phyloP scores from a whole-genome alignment of 2,797 vertebrate genomes.

The Tauraco hartlaubi region DNA sequence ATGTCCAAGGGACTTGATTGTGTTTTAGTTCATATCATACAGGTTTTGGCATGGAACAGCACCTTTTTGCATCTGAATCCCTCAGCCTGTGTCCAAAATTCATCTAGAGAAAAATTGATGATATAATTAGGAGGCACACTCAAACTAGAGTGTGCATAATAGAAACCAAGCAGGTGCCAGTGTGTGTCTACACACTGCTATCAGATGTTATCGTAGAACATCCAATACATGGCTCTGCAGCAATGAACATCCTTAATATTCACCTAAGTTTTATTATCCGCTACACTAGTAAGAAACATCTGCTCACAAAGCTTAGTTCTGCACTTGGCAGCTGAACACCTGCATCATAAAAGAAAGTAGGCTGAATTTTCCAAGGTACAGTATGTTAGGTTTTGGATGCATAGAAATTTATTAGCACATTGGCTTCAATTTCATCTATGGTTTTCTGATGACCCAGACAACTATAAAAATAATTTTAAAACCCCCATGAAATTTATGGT shows the following conservation, averaged over 20 bases:
- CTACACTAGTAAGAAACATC: not conserved
- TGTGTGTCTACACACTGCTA: not conserved
- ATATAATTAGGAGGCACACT: not conserved
- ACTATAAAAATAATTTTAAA: conserved; percentile 4
- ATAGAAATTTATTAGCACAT: not conserved
- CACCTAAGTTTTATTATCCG: not conserved
- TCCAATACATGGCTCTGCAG: not conserved
- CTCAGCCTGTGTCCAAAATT: not conserved
- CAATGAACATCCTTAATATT: not conserved
- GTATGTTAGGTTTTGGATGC: not conserved
- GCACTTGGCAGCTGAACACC: not conserved
- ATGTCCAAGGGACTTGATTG: not conserved
- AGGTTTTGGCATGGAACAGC: not conserved
- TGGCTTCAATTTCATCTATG: not conserved
- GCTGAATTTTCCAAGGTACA: not conserved
- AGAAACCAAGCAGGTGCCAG: not conserved
- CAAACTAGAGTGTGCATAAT: not conserved
- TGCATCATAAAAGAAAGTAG: not conserved
- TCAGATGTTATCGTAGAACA: not conserved
- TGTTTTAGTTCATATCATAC: not conserved
- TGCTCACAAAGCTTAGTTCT: not conserved
- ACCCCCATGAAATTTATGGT: not conserved
- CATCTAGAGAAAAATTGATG: not conserved
- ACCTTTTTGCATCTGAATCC: not conserved
- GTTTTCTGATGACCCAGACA: not conserved